A percentile compares a stretch with the other conserved stretches of the same genome.
Conservation (phyloP, 2,113 vertebrate genomes). For the Eulemur macaco region DNA sequence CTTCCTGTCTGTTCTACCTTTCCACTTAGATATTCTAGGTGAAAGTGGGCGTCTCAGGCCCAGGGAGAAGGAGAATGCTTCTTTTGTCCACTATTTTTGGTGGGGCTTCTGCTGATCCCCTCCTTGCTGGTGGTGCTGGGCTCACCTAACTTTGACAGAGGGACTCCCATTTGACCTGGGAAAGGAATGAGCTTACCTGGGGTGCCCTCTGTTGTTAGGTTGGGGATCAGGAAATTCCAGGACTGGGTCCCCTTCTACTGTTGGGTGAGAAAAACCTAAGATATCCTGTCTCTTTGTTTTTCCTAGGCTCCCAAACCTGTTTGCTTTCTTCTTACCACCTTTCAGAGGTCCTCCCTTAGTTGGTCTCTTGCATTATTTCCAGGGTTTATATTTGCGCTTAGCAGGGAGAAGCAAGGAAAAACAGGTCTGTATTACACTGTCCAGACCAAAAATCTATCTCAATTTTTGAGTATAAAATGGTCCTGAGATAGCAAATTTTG, state of each 20-base stretch:
- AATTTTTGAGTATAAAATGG: background rate
- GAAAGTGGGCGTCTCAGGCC: background rate
- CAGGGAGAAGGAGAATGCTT: background rate
- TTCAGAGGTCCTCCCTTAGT: background rate
- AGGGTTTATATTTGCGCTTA: background rate
- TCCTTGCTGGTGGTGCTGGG: background rate
- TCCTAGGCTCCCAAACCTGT: background rate
- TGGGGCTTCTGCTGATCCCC: background rate
- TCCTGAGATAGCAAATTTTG: background rate
- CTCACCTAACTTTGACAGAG: background rate
- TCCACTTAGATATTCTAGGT: background rate
- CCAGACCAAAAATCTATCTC: background rate
- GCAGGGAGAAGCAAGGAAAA: conserved; percentile 12
- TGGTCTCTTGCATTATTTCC: background rate
- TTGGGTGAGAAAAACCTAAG: background rate
- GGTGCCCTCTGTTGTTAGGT: background rate
- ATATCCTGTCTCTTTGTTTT: background rate
- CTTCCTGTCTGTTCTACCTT: background rate
- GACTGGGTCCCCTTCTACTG: background rate
- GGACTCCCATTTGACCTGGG: background rate
- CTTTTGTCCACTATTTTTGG: background rate
- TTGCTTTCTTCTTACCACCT: background rate
- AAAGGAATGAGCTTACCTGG: background rate
- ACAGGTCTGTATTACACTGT: background rate
- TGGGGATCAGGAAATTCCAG: background rate